These are phyloP conservation scores for Darwinula stevensoni DNA, from an alignment of 2,888 invertebrate genomes.

Conservation along the genomic window DNA sequence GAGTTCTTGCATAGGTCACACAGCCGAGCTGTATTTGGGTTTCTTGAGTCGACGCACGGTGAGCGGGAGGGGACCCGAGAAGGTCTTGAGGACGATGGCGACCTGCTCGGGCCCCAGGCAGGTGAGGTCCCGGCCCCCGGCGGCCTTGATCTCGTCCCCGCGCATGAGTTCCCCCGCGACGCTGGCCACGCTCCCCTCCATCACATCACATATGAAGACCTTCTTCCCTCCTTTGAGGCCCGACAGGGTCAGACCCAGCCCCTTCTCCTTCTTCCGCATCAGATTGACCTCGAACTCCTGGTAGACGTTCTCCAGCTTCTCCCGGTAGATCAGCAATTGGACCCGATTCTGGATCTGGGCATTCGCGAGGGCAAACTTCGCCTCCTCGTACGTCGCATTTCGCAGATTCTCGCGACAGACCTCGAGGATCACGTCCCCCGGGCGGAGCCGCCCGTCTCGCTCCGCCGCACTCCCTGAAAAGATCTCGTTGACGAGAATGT, in stretches of 20 bases:
- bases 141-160: slow-evolving; percentile 64
- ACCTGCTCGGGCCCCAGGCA: slow-evolving; percentile 42
- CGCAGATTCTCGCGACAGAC: slow-evolving; percentile 48
- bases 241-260: slow-evolving; percentile 57
- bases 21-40: too few relatives aligned
- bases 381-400: slow-evolving; percentile 50
- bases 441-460: slow-evolving; percentile 58
- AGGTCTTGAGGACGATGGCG: slow-evolving; percentile 61
- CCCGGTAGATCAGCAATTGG: slow-evolving; percentile 31
- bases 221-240: slow-evolving; percentile 43
- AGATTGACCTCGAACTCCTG: slow-evolving; percentile 48
- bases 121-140: slow-evolving; percentile 58
- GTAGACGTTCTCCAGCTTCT: slow-evolving; percentile 28
- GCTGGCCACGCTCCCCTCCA: slow-evolving; percentile 24
- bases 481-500: slow-evolving; percentile 69
- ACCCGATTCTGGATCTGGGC: slow-evolving; percentile 26
- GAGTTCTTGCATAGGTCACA: slow-evolving; percentile 6
- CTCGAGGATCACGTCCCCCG: slow-evolving; percentile 78
- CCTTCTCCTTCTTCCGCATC: slow-evolving; percentile 56
- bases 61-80: too few relatives aligned
- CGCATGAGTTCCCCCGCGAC: slow-evolving; percentile 62
- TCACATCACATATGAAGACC: slow-evolving; percentile 74
- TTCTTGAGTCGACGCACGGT: neutral
- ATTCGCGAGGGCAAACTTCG: slow-evolving; percentile 45
- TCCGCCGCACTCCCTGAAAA: slow-evolving; percentile 69